These are phyloP conservation scores for Pyrrhosoma nymphula DNA, from an alignment of 2,888 invertebrate genomes.

Conservation along the genomic window DNA sequence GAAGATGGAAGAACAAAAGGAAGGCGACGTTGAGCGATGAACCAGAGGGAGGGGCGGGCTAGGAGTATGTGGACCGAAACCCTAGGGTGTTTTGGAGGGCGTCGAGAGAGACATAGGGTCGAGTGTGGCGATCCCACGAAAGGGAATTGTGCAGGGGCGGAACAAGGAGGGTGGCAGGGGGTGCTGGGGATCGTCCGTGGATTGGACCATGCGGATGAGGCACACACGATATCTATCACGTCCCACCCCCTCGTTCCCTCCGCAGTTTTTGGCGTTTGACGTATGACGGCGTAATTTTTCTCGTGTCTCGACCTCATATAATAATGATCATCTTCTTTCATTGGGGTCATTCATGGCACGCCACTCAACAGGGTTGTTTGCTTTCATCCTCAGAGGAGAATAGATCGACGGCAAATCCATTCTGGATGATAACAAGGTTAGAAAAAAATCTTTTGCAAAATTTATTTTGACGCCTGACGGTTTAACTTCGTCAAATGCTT, in stretches of 20 bases:
- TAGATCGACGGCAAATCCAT: too few species aligned
- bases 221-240: not conserved
- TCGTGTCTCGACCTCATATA: not conserved
- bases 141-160: not conserved
- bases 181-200: not conserved
- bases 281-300: not conserved
- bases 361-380: not conserved
- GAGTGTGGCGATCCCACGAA: not conserved
- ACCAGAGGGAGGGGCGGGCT: not conserved
- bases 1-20: not conserved
- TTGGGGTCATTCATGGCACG: not conserved
- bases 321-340: not conserved
- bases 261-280: not conserved
- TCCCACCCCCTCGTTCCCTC: not conserved
- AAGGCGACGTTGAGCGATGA: not conserved
- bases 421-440: too few species aligned
- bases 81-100: not conserved
- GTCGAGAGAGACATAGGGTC: not conserved
- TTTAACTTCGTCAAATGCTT: too few species aligned
- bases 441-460: too few species aligned
- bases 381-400: too few species aligned
- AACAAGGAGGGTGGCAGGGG: not conserved
- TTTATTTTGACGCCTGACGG: too few species aligned
- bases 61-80: not conserved
- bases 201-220: not conserved